Percentiles rank a stretch among this genome's conserved stretches.
phyloP scores from a whole-genome alignment of 2,797 vertebrate species.

The Pipistrellus pygmaeus region DNA sequence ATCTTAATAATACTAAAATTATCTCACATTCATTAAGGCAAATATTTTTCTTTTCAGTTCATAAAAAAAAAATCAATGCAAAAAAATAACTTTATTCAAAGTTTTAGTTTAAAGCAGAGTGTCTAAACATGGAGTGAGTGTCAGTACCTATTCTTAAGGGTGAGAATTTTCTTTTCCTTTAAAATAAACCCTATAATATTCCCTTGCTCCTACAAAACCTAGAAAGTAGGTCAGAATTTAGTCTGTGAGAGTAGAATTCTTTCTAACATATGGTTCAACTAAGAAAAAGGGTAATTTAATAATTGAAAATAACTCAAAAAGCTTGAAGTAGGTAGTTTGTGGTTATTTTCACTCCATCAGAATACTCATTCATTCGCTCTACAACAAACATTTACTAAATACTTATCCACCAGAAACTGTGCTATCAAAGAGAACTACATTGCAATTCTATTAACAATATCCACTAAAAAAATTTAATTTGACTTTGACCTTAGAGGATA shows the following conservation, averaged over 20 bases:
- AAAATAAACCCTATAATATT: slow-evolving; percentile 2
- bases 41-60: slow-evolving; percentile 31
- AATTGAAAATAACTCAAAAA: neutral
- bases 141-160: slow-evolving; percentile 14
- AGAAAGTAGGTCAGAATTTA: slow-evolving; percentile 5
- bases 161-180: slow-evolving; percentile 34
- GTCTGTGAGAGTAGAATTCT: neutral
- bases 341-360: neutral
- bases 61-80: slow-evolving; percentile 25
- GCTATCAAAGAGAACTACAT: neutral
- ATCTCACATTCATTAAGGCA: neutral
- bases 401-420: neutral
- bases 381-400: neutral
- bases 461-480: neutral
- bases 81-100: slow-evolving; percentile 6
- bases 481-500: neutral
- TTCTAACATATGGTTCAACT: neutral
- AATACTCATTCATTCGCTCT: neutral
- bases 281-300: neutral
- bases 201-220: neutral
- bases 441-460: neutral
- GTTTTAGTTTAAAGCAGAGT: neutral
- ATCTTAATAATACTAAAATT: slow-evolving; percentile 48
- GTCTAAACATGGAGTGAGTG: slow-evolving; percentile 27
- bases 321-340: neutral